Evolutionary conservation across 2,797 vertebrate genomes (phyloP).

Genomic region (Enteromius fasciolatus): DNA sequence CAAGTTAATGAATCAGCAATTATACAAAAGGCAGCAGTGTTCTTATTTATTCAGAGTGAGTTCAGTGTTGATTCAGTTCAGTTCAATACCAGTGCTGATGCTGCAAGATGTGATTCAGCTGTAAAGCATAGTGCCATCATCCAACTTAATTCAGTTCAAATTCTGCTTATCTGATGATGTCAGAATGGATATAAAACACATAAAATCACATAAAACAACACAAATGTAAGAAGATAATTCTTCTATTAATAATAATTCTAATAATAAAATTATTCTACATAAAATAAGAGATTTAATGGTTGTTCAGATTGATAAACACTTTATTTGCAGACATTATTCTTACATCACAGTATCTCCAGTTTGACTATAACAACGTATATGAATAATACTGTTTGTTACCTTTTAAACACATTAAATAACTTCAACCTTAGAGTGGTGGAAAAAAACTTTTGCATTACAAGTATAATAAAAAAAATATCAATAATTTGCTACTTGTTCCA

Average conservation of each 20-base stretch:
- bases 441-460: background rate
- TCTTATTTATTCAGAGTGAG: background rate
- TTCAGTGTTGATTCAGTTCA: background rate
- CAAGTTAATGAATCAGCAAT: background rate
- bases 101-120: background rate
- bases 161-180: background rate
- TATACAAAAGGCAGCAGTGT: background rate
- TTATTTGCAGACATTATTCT: background rate
- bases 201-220: background rate
- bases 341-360: background rate
- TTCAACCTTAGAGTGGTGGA: background rate
- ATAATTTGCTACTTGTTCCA: no score
- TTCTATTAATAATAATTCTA: no score
- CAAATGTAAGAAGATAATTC: no score
- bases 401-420: background rate
- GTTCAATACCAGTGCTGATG: background rate
- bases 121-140: background rate
- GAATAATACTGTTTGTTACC: conserved; percentile 10
- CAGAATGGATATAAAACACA: background rate
- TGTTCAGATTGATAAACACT: background rate
- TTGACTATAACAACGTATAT: background rate
- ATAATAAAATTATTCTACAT: no score
- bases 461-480: no score
- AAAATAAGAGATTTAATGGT: background rate
- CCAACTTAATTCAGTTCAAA: background rate